Evolutionary conservation across 2,797 vertebrate species (phyloP).

Genomic region (Enteromius paludinosus): DNA sequence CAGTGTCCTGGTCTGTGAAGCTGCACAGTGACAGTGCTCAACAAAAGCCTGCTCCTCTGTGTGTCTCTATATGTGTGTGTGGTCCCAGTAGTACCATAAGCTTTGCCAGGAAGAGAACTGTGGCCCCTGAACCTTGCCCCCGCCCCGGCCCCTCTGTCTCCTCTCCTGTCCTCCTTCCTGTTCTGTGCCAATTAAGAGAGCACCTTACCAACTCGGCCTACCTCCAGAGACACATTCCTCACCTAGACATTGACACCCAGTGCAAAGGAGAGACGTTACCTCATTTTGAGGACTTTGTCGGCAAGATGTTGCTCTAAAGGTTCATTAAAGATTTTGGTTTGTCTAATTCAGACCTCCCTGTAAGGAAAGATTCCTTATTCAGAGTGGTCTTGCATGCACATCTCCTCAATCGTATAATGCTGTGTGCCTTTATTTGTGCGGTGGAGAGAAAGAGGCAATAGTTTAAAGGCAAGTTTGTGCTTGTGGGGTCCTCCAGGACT

Average conservation of each 20-base stretch:
- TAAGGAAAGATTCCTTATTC: conserved; percentile 32
- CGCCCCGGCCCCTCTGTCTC: conserved; percentile 1
- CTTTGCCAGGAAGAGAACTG: conserved; percentile 42
- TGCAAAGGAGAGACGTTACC: neutral
- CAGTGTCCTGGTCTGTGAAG: conserved; percentile 3
- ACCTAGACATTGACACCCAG: conserved; percentile 2
- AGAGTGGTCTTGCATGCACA: conserved; percentile 19
- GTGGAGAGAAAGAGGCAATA: conserved; percentile 17
- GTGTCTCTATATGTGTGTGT: conserved; percentile 9
- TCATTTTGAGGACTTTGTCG: neutral
- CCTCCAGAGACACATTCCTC: conserved; percentile 26
- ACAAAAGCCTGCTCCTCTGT: neutral
- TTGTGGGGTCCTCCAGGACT: conserved; percentile 54
- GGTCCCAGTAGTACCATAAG: conserved; percentile 27
- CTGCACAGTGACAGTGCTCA: neutral
- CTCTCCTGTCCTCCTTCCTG: conserved; percentile 21
- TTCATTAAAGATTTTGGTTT: neutral
- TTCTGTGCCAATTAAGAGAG: conserved; percentile 56
- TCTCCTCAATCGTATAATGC: conserved; percentile 33
- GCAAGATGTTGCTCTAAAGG: neutral
- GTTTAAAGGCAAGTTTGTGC: conserved; percentile 37
- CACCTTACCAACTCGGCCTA: conserved; percentile 19
- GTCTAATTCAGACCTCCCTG: conserved; percentile 30
- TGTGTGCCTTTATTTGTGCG: conserved; percentile 29
- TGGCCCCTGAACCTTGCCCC: conserved; percentile 36